These are phyloP conservation scores for Lipotes vexillifer DNA, from an alignment of 2,113 vertebrate genomes.

Conservation along the genomic window DNA sequence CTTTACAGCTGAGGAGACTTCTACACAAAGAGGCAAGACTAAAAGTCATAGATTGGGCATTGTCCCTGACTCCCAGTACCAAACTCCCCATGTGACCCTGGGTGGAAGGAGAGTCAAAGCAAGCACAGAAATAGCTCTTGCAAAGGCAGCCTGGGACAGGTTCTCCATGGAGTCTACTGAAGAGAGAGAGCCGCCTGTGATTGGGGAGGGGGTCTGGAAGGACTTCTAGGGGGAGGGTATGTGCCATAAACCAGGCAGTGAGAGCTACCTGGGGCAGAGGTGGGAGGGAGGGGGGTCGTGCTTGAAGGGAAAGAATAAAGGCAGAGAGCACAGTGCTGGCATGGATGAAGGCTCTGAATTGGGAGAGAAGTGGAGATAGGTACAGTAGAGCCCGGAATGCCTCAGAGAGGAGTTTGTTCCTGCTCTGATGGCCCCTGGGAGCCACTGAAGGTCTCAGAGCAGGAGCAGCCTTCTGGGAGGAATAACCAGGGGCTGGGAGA, in stretches of 20 bases:
- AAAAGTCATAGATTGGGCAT: background rate
- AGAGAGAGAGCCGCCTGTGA: background rate
- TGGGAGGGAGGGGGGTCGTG: background rate
- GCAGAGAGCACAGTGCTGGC: background rate
- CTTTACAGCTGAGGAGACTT: background rate
- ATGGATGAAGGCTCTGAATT: background rate
- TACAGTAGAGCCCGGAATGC: background rate
- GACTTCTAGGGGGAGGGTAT: background rate
- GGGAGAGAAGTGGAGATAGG: background rate
- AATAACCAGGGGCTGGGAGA: background rate
- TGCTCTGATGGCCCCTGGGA: background rate
- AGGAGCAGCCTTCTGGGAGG: background rate
- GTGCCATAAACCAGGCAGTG: too few species aligned
- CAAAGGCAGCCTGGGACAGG: background rate
- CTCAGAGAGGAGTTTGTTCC: background rate
- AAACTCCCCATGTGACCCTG: background rate
- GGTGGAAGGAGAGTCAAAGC: background rate
- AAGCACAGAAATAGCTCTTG: background rate
- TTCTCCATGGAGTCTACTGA: background rate
- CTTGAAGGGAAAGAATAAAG: background rate
- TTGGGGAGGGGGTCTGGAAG: background rate
- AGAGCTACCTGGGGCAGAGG: background rate
- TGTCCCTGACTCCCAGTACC: background rate
- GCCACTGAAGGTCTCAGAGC: background rate
- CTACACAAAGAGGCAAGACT: background rate